Evolutionary conservation across 2,113 vertebrate species (phyloP).

Genomic region (Brachypodius melanocephalos): DNA sequence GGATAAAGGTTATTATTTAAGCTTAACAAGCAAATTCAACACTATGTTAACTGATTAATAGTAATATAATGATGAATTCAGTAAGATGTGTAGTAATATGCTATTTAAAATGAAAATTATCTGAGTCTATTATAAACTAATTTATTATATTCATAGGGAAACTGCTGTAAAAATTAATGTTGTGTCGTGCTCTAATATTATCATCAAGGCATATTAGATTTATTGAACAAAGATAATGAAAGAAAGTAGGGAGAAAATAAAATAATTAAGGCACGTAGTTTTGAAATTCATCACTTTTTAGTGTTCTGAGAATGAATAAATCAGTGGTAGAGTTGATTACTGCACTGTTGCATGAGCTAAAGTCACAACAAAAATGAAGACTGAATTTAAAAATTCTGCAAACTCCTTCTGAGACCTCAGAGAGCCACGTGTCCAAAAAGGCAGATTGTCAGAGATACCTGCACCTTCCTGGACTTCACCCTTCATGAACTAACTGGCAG

Average conservation of each 20-base stretch:
- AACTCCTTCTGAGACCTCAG: not conserved
- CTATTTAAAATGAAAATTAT: not conserved
- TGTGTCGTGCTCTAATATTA: not conserved
- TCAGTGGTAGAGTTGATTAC: not conserved
- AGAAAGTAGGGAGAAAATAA: not conserved
- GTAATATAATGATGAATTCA: slow-evolving; percentile 14
- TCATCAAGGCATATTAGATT: slow-evolving; percentile 36
- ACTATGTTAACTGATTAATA: not conserved
- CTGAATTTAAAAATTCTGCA: not conserved
- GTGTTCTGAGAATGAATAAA: not conserved
- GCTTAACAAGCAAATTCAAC: not conserved
- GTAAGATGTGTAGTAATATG: not conserved
- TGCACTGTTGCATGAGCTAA: not conserved
- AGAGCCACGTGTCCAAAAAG: not conserved
- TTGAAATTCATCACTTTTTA: not conserved
- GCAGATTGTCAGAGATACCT: not conserved
- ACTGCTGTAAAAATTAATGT: slow-evolving; percentile 6
- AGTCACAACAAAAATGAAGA: not conserved
- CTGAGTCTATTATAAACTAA: not conserved
- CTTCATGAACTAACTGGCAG: not conserved
- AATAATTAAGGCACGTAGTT: not conserved
- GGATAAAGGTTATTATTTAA: not conserved
- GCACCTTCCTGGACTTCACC: not conserved
- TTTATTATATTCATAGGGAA: slow-evolving; percentile 23
- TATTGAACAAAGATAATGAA: slow-evolving; percentile 14